These are phyloP conservation scores for Rhynchopsitta pachyrhyncha DNA, from an alignment of 2,113 vertebrate genomes.

Conservation along the genomic window DNA sequence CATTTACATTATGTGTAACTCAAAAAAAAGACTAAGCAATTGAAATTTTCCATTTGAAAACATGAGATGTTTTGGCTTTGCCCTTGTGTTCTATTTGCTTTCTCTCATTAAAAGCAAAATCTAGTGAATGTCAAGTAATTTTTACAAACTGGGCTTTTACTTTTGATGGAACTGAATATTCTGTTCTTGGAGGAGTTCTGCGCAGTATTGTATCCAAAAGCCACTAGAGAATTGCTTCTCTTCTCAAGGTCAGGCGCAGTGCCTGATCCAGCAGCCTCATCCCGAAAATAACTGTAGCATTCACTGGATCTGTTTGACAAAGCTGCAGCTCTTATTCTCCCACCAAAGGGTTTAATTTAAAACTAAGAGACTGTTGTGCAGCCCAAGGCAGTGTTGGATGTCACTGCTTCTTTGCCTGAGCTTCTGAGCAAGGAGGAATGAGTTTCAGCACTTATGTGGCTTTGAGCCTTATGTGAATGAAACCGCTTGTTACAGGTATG, in stretches of 20 bases:
- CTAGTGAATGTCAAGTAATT: not conserved
- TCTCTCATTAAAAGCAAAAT: not conserved
- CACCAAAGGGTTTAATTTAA: not conserved
- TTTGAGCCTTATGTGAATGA: not conserved
- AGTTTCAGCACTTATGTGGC: fast-evolving
- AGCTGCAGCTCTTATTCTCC: not conserved
- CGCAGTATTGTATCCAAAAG: not conserved
- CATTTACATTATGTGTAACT: not conserved
- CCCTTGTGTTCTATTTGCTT: not conserved
- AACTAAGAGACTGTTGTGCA: not conserved
- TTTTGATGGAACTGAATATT: not conserved
- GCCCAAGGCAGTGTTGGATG: not conserved
- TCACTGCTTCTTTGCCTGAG: not conserved
- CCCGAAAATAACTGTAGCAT: fast-evolving
- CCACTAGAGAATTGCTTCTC: not conserved
- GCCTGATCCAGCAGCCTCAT: not conserved
- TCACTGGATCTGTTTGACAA: not conserved
- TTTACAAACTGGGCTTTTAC: not conserved
- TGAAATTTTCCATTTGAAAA: not conserved
- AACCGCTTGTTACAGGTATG: not conserved
- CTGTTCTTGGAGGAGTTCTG: not conserved
- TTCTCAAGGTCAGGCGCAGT: not conserved
- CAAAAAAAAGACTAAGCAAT: not conserved
- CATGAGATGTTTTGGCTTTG: not conserved
- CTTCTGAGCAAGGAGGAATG: not conserved